Conservation (phyloP, 2,113 vertebrate species). For the Henicopernis longicauda region DNA sequence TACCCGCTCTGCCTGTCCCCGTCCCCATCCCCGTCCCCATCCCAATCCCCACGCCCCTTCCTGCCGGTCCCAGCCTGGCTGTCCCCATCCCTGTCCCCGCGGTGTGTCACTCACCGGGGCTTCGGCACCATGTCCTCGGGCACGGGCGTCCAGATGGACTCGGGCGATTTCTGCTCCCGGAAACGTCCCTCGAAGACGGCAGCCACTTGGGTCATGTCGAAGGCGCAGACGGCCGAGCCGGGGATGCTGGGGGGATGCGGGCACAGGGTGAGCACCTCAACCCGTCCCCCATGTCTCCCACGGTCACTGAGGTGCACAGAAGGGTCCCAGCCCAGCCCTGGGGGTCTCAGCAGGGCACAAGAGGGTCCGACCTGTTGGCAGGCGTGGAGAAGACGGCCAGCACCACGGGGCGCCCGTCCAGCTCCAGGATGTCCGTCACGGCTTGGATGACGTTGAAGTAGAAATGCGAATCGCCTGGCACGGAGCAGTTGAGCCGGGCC, state of each 20-base stretch:
- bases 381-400: conserved; percentile 93
- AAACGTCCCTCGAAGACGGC: conserved; percentile 90
- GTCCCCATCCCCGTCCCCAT: neutral
- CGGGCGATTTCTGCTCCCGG: conserved; percentile 93
- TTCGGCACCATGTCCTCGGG: conserved; percentile 90
- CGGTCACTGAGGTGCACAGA: fast-evolving
- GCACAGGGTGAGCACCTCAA: neutral
- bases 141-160: conserved; percentile 94
- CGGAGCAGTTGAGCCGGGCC: conserved; percentile 93
- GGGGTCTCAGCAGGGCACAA: fast-evolving
- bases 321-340: neutral
- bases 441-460: conserved; percentile 97
- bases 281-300: fast-evolving
- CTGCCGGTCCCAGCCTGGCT: neutral
- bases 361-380: conserved; percentile 82
- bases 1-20: neutral
- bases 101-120: conserved; percentile 77
- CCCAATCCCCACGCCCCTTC: neutral
- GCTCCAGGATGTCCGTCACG: conserved; percentile 85
- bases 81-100: fast-evolving
- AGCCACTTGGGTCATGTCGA: conserved; percentile 92
- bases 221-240: conserved; percentile 91
- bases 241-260: conserved; percentile 78
- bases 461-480: conserved; percentile 93
- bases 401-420: conserved; percentile 87